Evolutionary conservation across 2,113 vertebrate genomes (phyloP).

Genomic region (Dissostichus mawsoni): DNA sequence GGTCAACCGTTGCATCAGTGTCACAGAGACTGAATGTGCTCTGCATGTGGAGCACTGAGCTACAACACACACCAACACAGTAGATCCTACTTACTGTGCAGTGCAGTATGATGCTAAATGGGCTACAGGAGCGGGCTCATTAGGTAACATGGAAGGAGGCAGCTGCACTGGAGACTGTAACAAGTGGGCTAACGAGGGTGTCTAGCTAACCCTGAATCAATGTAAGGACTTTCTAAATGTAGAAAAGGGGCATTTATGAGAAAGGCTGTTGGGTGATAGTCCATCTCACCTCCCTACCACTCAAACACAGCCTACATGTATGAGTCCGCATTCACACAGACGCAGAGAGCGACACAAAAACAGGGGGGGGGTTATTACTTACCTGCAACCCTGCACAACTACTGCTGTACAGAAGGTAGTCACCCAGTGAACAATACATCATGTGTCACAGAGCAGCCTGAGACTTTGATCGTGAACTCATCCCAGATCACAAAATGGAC

Average conservation of each 20-base stretch:
- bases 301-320: constrained; percentile 15
- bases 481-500: constrained; percentile 34
- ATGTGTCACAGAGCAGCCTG: constrained; percentile 20
- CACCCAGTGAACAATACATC: constrained; percentile 49
- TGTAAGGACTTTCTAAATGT: constrained; percentile 28
- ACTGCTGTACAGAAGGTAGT: constrained; percentile 41
- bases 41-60: constrained; percentile 11
- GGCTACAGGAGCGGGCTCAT: constrained; percentile 51
- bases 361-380: constrained; percentile 31
- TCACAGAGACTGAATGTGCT: constrained; percentile 46
- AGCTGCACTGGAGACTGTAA: constrained; percentile 49
- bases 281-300: constrained; percentile 4
- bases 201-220: constrained; percentile 47
- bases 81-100: constrained; percentile 19
- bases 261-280: constrained; percentile 7
- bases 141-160: constrained; percentile 54
- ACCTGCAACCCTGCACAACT: constrained; percentile 13
- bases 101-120: constrained; percentile 37
- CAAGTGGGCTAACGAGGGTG: constrained; percentile 54
- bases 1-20: constrained; percentile 73
- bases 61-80: constrained; percentile 9
- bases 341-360: constrained; percentile 10
- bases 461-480: constrained; percentile 56
- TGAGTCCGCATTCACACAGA: constrained; percentile 1
- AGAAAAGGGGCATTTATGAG: constrained; percentile 11